Percentiles rank a stretch among this genome's conserved stretches.
These are phyloP conservation scores for Rhopilema esculentum DNA, from an alignment of 30 jellyfish, hydroid and myxozoan species.

Conservation along the genomic window DNA sequence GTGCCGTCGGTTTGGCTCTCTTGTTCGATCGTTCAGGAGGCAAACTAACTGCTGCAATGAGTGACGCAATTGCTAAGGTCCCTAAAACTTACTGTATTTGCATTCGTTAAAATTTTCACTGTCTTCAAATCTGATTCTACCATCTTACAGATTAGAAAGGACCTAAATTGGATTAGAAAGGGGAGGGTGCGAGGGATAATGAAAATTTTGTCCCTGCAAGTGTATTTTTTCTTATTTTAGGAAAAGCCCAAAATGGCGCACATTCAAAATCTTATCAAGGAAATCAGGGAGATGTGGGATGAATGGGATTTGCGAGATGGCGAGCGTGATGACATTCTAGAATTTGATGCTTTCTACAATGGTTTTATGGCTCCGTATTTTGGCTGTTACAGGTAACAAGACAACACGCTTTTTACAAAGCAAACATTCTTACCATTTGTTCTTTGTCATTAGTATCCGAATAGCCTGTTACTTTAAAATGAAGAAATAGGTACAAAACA, in stretches of 20 bases:
- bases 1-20: conserved; percentile 79
- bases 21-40: conserved; percentile 86
- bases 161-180: too few species aligned
- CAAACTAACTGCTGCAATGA: conserved; percentile 52
- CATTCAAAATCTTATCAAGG: conserved; percentile 50
- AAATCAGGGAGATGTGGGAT: conserved; percentile 81
- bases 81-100: too few species aligned
- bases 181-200: too few species aligned
- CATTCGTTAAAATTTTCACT: too few species aligned
- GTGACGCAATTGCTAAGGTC: conserved; percentile 54
- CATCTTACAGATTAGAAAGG: too few species aligned
- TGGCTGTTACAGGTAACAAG: conserved; percentile 78
- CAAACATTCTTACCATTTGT: too few species aligned
- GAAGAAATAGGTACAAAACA: too few species aligned
- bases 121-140: too few species aligned
- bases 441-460: too few species aligned
- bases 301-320: conserved; percentile 88
- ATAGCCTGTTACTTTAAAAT: too few species aligned
- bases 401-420: too few species aligned
- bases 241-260: conserved; percentile 38
- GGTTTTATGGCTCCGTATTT: conserved; percentile 88
- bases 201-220: neutral
- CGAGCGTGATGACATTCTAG: conserved; percentile 54
- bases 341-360: conserved; percentile 81
- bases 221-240: neutral